Evolutionary conservation across 2,113 vertebrate genomes (phyloP).

Genomic region (Sinocyclocheilus maitianheensis): DNA sequence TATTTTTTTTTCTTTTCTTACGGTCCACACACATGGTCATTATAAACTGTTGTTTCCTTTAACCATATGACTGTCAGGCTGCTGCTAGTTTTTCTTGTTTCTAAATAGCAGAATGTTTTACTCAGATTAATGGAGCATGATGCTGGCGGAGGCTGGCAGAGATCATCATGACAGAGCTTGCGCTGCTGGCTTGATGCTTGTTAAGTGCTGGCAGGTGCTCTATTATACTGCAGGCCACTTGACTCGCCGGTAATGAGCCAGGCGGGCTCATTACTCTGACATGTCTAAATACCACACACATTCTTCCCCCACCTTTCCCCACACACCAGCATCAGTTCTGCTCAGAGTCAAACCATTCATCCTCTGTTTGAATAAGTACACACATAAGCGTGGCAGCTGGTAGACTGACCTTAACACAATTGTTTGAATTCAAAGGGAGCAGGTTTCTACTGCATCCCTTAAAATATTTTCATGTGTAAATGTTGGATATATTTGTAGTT

Average conservation of each 20-base stretch:
- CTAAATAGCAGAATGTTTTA: neutral
- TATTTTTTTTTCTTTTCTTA: no score
- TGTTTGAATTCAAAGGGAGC: neutral
- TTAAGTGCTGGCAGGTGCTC: constrained; percentile 52
- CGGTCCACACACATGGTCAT: no score
- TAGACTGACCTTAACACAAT: neutral
- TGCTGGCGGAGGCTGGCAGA: neutral
- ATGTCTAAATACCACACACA: constrained; percentile 42
- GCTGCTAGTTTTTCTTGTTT: neutral
- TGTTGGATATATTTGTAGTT: neutral
- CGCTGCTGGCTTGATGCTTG: constrained; percentile 10
- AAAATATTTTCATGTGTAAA: neutral
- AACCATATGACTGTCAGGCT: no score
- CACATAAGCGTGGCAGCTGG: neutral
- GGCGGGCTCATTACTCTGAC: constrained; percentile 35
- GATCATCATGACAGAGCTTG: constrained; percentile 10
- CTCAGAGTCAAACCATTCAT: constrained; percentile 1
- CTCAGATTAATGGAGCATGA: neutral
- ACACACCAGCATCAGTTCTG: neutral
- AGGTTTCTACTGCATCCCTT: neutral
- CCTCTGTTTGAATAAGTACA: constrained; percentile 13
- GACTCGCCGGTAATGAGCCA: constrained; percentile 48
- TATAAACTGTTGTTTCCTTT: no score
- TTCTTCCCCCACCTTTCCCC: constrained; percentile 8
- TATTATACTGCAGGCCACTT: constrained; percentile 49